phyloP scores from a whole-genome alignment of 2,888 invertebrate species.

The Thereva unica region DNA sequence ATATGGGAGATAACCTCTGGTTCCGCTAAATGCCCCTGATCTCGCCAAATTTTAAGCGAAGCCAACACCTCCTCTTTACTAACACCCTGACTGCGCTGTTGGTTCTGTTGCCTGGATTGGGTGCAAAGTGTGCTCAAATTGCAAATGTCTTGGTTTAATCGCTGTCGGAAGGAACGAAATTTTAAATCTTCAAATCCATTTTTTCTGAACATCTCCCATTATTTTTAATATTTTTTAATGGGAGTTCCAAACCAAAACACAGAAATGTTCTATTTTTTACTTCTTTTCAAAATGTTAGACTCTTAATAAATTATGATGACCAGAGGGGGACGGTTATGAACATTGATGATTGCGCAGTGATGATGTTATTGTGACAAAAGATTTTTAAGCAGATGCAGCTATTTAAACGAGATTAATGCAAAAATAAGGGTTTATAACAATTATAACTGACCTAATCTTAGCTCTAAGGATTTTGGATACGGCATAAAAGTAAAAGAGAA shows the following conservation, averaged over 20 bases:
- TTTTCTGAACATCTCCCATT: too few relatives aligned
- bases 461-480: too few relatives aligned
- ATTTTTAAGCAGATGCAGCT: slow-evolving; percentile 39
- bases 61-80: slow-evolving; percentile 55
- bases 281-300: too few relatives aligned
- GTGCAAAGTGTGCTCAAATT: slow-evolving; percentile 63
- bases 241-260: too few relatives aligned
- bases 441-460: too few relatives aligned
- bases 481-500: too few relatives aligned
- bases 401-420: slow-evolving; percentile 23
- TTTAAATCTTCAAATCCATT: too few relatives aligned
- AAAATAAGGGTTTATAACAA: neutral
- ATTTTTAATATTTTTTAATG: too few relatives aligned
- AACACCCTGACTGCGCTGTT: slow-evolving; percentile 18
- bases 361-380: slow-evolving; percentile 38
- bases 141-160: slow-evolving; percentile 64
- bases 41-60: slow-evolving; percentile 57
- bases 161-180: slow-evolving; percentile 52
- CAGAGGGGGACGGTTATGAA: neutral
- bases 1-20: slow-evolving; percentile 55
- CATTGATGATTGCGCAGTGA: slow-evolving; percentile 15
- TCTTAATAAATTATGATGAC: slow-evolving; percentile 10
- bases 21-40: slow-evolving; percentile 54
- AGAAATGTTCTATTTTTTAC: too few relatives aligned
- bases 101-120: slow-evolving; percentile 46